Percentiles rank a stretch among this genome's conserved stretches.
phyloP scores from a whole-genome alignment of 2,797 vertebrate genomes.

The Chiloscyllium punctatum region DNA sequence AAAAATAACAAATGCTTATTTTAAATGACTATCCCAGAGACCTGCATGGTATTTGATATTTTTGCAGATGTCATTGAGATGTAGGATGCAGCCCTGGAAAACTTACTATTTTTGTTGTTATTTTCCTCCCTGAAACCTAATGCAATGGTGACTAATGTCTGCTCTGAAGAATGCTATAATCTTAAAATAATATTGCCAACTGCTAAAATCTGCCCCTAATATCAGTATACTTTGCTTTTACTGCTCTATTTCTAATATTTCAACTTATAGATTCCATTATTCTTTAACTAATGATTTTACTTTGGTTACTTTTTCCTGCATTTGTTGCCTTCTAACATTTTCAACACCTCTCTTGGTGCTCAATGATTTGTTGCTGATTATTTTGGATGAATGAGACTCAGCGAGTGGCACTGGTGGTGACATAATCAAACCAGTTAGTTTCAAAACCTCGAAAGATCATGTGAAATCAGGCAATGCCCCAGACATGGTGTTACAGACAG shows the following conservation, averaged over 20 bases:
- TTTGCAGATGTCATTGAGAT: background rate
- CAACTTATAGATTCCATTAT: background rate
- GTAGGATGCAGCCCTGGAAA: background rate
- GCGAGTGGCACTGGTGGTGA: background rate
- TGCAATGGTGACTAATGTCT: background rate
- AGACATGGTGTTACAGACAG: background rate
- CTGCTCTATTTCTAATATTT: background rate
- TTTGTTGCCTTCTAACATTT: background rate
- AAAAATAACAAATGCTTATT: background rate
- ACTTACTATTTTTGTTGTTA: background rate
- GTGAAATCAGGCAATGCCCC: too few species aligned
- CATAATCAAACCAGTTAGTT: background rate
- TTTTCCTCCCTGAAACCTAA: background rate
- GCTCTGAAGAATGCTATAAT: background rate
- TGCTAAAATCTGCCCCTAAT: background rate
- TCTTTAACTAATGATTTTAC: background rate
- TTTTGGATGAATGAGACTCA: background rate
- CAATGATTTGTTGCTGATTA: background rate
- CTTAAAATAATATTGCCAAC: background rate
- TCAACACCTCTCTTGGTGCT: background rate
- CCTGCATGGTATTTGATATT: background rate
- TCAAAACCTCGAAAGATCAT: background rate
- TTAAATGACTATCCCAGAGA: background rate
- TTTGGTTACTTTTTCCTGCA: background rate
- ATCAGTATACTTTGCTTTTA: background rate